phyloP scores from a whole-genome alignment of 1,140 invertebrate genomes.

The Drosophila micromelanica region DNA sequence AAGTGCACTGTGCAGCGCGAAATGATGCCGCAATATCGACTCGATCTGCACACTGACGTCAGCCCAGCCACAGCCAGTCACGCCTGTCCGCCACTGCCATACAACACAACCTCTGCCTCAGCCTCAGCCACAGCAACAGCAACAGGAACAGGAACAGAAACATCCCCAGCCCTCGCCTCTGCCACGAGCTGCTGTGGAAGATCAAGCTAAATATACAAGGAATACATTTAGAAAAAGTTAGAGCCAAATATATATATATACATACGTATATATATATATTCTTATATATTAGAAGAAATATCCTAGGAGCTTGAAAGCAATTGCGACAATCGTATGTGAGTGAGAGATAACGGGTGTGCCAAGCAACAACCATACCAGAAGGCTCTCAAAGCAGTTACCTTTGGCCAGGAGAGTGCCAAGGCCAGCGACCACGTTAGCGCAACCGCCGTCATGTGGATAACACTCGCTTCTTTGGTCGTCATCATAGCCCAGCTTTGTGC shows the following conservation, averaged over 20 bases:
- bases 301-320: slow-evolving; percentile 36
- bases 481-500: slow-evolving; percentile 62
- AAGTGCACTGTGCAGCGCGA: slow-evolving; percentile 34
- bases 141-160: not conserved
- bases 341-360: slow-evolving; percentile 29
- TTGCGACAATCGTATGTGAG: slow-evolving; percentile 51
- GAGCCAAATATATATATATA: not conserved
- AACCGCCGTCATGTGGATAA: slow-evolving; percentile 69
- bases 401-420: slow-evolving; percentile 5
- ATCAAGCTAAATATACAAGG: slow-evolving; percentile 26
- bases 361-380: slow-evolving; percentile 11
- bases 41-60: slow-evolving; percentile 41
- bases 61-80: slow-evolving; percentile 21
- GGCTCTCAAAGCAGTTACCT: slow-evolving; percentile 11
- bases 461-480: slow-evolving; percentile 46
- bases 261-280: not conserved
- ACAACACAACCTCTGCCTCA: slow-evolving; percentile 23
- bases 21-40: slow-evolving; percentile 45
- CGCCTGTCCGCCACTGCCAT: slow-evolving; percentile 20
- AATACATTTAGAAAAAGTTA: slow-evolving; percentile 9
- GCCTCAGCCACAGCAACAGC: slow-evolving; percentile 14
- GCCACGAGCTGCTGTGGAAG: slow-evolving; percentile 10
- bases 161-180: slow-evolving; percentile 10
- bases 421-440: slow-evolving; percentile 30
- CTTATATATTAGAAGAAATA: not conserved